Evolutionary conservation across 2,888 invertebrate species (phyloP).

Genomic region (Andrena haemorrhoa): DNA sequence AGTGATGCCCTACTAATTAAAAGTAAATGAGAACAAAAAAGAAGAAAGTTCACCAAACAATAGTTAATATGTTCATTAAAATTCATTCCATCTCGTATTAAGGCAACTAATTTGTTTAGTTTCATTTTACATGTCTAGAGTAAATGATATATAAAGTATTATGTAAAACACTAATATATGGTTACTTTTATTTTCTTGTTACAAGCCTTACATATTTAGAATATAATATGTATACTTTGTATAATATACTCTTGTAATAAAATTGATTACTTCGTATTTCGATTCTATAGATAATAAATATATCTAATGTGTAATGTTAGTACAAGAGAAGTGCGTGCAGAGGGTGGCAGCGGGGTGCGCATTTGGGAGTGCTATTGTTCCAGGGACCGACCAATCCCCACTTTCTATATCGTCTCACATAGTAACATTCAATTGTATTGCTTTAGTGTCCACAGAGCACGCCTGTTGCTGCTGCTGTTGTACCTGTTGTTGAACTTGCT

Average conservation of each 20-base stretch:
- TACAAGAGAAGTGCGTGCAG: slow-evolving; percentile 85
- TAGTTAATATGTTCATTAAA: slow-evolving; percentile 78
- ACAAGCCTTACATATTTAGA: slow-evolving; percentile 85
- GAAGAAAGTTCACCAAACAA: slow-evolving; percentile 75
- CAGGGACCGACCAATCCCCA: slow-evolving; percentile 78
- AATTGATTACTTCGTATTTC: slow-evolving; percentile 82
- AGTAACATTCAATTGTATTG: slow-evolving; percentile 85
- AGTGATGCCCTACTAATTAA: slow-evolving; percentile 79
- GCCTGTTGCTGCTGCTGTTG: slow-evolving; percentile 81
- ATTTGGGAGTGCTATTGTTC: slow-evolving; percentile 81
- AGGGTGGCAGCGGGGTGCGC: slow-evolving; percentile 84
- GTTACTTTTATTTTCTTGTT: slow-evolving; percentile 84
- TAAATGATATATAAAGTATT: slow-evolving; percentile 84
- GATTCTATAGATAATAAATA: slow-evolving; percentile 84
- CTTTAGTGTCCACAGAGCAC: slow-evolving; percentile 83
- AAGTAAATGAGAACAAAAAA: slow-evolving; percentile 74
- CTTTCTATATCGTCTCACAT: slow-evolving; percentile 83
- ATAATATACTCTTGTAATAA: slow-evolving; percentile 84
- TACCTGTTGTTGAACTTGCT: slow-evolving; percentile 82
- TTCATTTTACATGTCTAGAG: slow-evolving; percentile 82
- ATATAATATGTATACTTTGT: slow-evolving; percentile 84
- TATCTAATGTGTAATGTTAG: slow-evolving; percentile 84
- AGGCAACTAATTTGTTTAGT: slow-evolving; percentile 83
- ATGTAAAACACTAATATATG: slow-evolving; percentile 85
- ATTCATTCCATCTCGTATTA: slow-evolving; percentile 74